phyloP scores from a whole-genome alignment of 2,888 invertebrate genomes.

The Trachelus iudaicus region DNA sequence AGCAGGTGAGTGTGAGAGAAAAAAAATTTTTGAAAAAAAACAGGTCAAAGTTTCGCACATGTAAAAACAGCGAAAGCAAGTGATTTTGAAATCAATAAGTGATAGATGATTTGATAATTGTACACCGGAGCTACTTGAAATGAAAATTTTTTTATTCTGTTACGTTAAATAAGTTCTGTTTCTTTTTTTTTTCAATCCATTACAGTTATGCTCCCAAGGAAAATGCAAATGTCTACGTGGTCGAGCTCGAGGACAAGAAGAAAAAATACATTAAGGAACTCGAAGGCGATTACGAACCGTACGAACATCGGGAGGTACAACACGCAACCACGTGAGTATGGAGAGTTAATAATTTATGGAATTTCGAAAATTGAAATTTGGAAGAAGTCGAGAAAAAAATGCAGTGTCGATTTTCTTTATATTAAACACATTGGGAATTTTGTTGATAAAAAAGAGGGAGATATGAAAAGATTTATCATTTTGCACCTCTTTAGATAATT shows the following conservation, averaged over 20 bases:
- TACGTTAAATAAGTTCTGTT: not conserved
- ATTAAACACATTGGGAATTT: not conserved
- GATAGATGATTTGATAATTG: not conserved
- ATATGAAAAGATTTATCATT: too few relatives aligned
- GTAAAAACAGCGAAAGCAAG: not conserved
- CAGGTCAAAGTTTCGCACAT: not conserved
- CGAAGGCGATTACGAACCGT: conserved; percentile 76
- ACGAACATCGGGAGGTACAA: conserved; percentile 74
- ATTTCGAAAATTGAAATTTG: not conserved
- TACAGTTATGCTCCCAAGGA: conserved; percentile 43
- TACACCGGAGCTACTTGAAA: not conserved
- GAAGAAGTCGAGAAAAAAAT: not conserved
- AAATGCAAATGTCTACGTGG: conserved; percentile 49
- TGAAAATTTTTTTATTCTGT: not conserved
- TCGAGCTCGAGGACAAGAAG: conserved; percentile 68
- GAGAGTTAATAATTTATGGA: conserved; percentile 17
- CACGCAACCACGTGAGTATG: conserved; percentile 80
- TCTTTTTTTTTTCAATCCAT: not conserved
- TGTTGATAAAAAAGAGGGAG: too few relatives aligned
- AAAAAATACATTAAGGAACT: conserved; percentile 58
- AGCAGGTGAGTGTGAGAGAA: conserved; percentile 20
- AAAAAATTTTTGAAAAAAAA: conserved; percentile 24
- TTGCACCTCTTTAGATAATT: not conserved
- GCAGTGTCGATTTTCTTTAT: not conserved
- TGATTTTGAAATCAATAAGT: not conserved